Evolutionary conservation across 2,888 invertebrate genomes (phyloP), one percentile per base, ranked within the genome.

Genomic region (Aporophyla nigra): DNA sequence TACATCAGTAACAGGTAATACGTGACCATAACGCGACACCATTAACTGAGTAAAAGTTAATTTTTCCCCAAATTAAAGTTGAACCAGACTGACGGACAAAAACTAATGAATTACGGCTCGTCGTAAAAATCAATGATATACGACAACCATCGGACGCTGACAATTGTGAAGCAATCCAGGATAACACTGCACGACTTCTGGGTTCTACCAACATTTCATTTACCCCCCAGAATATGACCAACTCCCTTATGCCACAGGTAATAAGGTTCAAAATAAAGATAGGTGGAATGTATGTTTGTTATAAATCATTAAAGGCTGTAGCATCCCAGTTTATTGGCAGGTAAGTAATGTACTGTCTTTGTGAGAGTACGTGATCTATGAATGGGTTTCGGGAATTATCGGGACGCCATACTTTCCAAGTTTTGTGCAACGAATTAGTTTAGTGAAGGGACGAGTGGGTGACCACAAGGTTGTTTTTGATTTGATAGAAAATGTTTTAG

Each of bases 61-160:
- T 91, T 91, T 90, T 85, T 90, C 88, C 54, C 77, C 74, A 83
- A 87, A 87, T 87, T 86, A 84, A 88, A 87, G 73, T 78, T 70
- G 75, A 86, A 80, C 86, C 88, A 89, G 89, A 86, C 87, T 87
- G 91, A 88, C 87, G 89, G 83, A 89, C 88, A 90, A 85, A 92
- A 90, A 85, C 87, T 87, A 88, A 90, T 93, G 92, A 95, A 92
- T 92, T 93, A 95, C 91, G 94, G 90, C 92, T 76, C 87, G 90
- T 93, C 94, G 93, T 95, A 94, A 96, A 95, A 93, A 91, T 91
- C 83, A 86, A 87, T 94, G 91, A 95, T 92, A 93, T 95, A 95
- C 92, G 93, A 92, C 87, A 85, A 82, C 87, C 89, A 89, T 88
- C 89, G 85, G 83, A 91, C 72, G 85, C 88, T 91, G 91, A 93